Conservation (phyloP, 2,797 vertebrate species). For the Muscicapa comitata region DNA sequence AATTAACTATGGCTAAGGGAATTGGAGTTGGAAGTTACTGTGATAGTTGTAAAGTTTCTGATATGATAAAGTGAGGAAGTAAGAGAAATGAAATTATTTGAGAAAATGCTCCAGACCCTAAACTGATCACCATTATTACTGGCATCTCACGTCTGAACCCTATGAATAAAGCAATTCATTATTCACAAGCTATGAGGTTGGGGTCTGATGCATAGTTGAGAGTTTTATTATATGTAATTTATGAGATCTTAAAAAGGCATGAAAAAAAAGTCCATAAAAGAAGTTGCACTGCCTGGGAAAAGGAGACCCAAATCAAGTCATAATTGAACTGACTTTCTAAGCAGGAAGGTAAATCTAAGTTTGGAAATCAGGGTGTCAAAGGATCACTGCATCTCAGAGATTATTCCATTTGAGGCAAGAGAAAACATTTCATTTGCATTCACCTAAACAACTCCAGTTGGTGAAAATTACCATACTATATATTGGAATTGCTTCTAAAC, state of each 20-base stretch:
- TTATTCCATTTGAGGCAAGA: not conserved
- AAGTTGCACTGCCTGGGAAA: not conserved
- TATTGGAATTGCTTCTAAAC: not conserved
- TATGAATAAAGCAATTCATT: not conserved
- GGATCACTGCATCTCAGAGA: not conserved
- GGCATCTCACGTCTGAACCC: not conserved
- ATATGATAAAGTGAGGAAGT: not conserved
- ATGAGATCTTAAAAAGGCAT: not conserved
- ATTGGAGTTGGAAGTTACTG: constrained; percentile 2
- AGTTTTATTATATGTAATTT: not conserved
- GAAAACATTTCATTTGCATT: not conserved
- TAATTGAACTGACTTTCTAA: not conserved
- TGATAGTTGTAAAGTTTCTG: not conserved
- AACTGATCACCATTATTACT: not conserved
- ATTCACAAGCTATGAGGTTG: not conserved
- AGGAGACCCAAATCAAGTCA: not conserved
- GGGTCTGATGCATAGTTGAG: not conserved
- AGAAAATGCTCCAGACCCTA: not conserved
- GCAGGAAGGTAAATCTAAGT: not conserved
- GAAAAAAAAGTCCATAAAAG: not conserved
- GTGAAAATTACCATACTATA: not conserved
- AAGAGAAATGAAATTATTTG: not conserved
- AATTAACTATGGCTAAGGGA: constrained; percentile 18
- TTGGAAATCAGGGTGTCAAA: not conserved
- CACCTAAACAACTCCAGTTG: not conserved